A percentile compares a stretch with the other conserved stretches of the same genome.
phyloP scores from a whole-genome alignment of 2,113 vertebrate species.

The Thamnaconus septentrionalis region DNA sequence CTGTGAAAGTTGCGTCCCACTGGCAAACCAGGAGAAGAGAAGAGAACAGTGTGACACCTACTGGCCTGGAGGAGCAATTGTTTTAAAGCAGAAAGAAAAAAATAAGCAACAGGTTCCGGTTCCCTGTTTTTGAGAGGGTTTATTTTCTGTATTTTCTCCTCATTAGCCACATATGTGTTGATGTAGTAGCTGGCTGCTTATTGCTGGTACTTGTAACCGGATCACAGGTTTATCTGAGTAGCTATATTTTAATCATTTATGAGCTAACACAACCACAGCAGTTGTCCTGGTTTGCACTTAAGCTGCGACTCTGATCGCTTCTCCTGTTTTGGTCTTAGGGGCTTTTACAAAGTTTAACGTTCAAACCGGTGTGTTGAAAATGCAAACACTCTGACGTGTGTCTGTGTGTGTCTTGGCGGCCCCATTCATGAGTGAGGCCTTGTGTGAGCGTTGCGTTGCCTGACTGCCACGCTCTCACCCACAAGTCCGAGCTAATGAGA shows the following conservation, averaged over 20 bases:
- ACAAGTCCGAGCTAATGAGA: constrained; percentile 31
- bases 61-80: too few relatives aligned
- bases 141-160: neutral
- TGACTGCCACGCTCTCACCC: neutral
- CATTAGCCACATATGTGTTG: too few relatives aligned
- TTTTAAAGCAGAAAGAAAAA: too few relatives aligned
- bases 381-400: neutral
- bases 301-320: constrained; percentile 1
- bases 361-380: constrained; percentile 12
- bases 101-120: too few relatives aligned
- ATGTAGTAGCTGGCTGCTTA: too few relatives aligned
- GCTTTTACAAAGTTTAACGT: constrained; percentile 8
- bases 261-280: neutral
- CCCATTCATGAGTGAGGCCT: constrained; percentile 24
- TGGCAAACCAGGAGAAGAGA: too few relatives aligned
- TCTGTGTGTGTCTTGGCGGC: neutral
- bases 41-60: too few relatives aligned
- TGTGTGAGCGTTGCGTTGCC: constrained; percentile 8
- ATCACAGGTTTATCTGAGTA: too few relatives aligned
- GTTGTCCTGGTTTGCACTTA: neutral
- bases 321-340: neutral
- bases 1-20: too few relatives aligned
- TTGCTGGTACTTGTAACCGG: too few relatives aligned
- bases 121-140: neutral
- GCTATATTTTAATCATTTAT: too few relatives aligned